phyloP scores from a whole-genome alignment of 1,140 invertebrate genomes.

The Arctopsyche grandis region DNA sequence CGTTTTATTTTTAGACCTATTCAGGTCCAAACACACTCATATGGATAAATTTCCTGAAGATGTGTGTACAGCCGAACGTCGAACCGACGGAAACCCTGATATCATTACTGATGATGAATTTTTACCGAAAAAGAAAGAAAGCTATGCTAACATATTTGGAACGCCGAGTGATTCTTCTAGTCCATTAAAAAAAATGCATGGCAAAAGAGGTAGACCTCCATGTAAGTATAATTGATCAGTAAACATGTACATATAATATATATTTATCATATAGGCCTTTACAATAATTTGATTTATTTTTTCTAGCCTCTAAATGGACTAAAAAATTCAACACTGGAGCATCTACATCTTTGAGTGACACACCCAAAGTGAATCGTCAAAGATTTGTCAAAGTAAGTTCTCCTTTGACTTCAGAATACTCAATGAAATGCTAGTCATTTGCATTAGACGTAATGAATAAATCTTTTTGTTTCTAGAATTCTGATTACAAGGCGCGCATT shows the following conservation, averaged over 20 bases:
- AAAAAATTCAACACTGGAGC: background rate
- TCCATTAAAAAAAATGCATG: conserved; percentile 43
- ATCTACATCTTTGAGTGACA: conserved; percentile 1
- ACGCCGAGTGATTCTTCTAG: conserved; percentile 61
- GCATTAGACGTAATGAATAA: background rate
- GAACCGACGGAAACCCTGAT: conserved; percentile 73
- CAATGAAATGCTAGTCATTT: background rate
- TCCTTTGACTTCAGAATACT: conserved; percentile 1
- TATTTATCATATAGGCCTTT: background rate
- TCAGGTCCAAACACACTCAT: conserved; percentile 69
- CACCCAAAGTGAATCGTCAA: conserved; percentile 64
- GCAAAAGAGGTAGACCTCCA: conserved; percentile 34
- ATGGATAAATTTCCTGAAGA: conserved; percentile 82
- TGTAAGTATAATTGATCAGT: conserved; percentile 19
- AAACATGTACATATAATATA: too few species aligned
- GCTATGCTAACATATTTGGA: conserved; percentile 69
- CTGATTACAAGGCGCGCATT: conserved; percentile 73
- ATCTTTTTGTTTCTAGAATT: conserved; percentile 63
- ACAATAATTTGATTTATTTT: background rate
- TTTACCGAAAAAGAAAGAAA: conserved; percentile 69
- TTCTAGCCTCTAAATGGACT: conserved; percentile 40
- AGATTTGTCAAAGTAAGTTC: conserved; percentile 48
- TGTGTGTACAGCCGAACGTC: conserved; percentile 74
- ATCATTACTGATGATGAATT: conserved; percentile 73
- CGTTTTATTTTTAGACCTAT: conserved; percentile 64